phyloP scores from a whole-genome alignment of 2,113 vertebrate genomes.

The Pseudois nayaur region DNA sequence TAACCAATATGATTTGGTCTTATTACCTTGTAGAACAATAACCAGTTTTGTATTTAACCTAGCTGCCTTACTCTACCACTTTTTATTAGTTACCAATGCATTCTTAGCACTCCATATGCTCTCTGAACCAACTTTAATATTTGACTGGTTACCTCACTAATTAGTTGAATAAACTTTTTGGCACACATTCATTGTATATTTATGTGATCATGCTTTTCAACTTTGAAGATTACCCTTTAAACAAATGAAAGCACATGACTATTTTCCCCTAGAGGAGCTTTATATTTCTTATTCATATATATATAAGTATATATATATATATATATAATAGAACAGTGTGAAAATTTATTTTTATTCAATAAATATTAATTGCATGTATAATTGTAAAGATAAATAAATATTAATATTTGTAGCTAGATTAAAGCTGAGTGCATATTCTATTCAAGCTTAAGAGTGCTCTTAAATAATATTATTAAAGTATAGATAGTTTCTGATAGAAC shows the following conservation, averaged over 20 bases:
- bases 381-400: not conserved
- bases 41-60: not conserved
- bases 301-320: not conserved
- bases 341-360: not conserved
- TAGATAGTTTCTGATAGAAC: not conserved
- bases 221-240: not conserved
- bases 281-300: not conserved
- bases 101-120: not conserved
- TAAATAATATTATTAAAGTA: not conserved
- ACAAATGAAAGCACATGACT: not conserved
- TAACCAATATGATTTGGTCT: not conserved
- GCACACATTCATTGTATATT: not conserved
- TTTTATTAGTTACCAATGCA: not conserved
- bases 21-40: not conserved
- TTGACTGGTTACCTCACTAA: not conserved
- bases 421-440: not conserved
- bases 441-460: not conserved
- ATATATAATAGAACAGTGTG: not conserved
- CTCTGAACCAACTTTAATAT: not conserved
- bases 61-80: not conserved
- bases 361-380: not conserved
- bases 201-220: not conserved
- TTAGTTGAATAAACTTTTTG: not conserved
- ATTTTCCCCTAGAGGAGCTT: not conserved
- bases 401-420: not conserved